Percentiles rank a stretch among this genome's conserved stretches.
These are phyloP conservation scores for Chascanopsetta lugubris DNA, from an alignment of 2,113 vertebrate genomes.

Conservation along the genomic window DNA sequence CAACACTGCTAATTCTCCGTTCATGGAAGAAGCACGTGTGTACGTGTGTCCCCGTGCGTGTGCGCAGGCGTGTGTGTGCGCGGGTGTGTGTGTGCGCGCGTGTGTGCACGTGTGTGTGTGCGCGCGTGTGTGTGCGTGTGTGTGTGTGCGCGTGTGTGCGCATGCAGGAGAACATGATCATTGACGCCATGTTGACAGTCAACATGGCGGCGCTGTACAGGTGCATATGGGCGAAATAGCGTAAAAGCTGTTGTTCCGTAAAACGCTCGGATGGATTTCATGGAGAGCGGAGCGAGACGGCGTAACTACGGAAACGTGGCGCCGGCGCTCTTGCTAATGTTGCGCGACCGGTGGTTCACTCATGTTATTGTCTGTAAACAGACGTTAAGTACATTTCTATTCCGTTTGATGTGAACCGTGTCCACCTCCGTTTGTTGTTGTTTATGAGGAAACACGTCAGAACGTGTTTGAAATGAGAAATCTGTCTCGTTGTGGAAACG, in stretches of 20 bases:
- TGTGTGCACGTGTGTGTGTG: too few relatives aligned
- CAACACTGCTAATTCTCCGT: constrained; percentile 25
- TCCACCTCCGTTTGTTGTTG: too few relatives aligned
- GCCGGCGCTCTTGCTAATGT: not conserved
- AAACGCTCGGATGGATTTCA: too few relatives aligned
- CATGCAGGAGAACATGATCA: not conserved
- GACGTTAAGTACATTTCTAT: constrained; percentile 4
- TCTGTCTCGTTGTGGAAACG: too few relatives aligned
- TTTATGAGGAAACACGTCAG: too few relatives aligned
- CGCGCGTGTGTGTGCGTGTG: too few relatives aligned
- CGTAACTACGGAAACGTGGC: not conserved
- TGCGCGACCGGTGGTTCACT: not conserved
- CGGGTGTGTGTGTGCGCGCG: too few relatives aligned
- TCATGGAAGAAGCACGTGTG: constrained; percentile 42
- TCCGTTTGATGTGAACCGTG: not conserved
- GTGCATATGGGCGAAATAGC: constrained; percentile 3
- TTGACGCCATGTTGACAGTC: constrained; percentile 43
- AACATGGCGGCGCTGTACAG: constrained; percentile 20
- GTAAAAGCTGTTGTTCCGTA: constrained; percentile 5
- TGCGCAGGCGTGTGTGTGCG: too few relatives aligned
- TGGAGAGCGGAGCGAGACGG: constrained; percentile 3
- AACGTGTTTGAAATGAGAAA: too few relatives aligned
- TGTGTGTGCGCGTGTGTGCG: too few relatives aligned
- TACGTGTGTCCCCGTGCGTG: too few relatives aligned
- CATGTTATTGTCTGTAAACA: constrained; percentile 21